These are phyloP conservation scores for Triplophysa yarkandensis DNA, from an alignment of 2,797 vertebrate species.

Conservation along the genomic window DNA sequence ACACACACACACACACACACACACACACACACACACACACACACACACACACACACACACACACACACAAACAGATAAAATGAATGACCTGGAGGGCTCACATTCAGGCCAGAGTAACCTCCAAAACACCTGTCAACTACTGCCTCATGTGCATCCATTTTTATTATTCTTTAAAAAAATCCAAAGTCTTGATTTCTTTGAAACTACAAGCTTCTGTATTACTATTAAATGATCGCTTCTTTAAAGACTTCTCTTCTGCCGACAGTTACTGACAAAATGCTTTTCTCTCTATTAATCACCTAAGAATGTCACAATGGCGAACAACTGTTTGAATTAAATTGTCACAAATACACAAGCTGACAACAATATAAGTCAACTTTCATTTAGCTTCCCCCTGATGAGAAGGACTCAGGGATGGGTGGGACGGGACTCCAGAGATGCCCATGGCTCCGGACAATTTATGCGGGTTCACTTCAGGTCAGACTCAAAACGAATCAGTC, in stretches of 20 bases:
- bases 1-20: too few species aligned
- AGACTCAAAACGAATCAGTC: slow-evolving; percentile 27
- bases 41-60: too few species aligned
- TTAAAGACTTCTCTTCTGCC: slow-evolving; percentile 55
- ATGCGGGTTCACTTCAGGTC: slow-evolving; percentile 33
- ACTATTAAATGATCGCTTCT: slow-evolving; percentile 67
- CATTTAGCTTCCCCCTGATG: slow-evolving; percentile 11
- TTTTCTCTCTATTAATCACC: background rate
- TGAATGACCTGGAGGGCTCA: too few species aligned
- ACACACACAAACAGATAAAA: too few species aligned
- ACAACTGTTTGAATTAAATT: slow-evolving; percentile 2
- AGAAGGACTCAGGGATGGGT: background rate
- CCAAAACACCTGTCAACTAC: background rate
- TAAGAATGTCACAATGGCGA: background rate
- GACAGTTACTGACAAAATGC: slow-evolving; percentile 9
- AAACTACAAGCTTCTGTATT: background rate
- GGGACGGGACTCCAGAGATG: background rate
- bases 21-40: too few species aligned
- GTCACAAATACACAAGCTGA: slow-evolving; percentile 1
- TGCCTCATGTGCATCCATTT: background rate
- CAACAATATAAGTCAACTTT: slow-evolving; percentile 10
- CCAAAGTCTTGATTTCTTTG: background rate
- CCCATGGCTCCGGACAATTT: slow-evolving; percentile 30
- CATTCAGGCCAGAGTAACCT: background rate
- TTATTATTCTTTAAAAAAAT: background rate